phyloP scores from a whole-genome alignment of 2,888 invertebrate species.

The Itoplectis maculator region DNA sequence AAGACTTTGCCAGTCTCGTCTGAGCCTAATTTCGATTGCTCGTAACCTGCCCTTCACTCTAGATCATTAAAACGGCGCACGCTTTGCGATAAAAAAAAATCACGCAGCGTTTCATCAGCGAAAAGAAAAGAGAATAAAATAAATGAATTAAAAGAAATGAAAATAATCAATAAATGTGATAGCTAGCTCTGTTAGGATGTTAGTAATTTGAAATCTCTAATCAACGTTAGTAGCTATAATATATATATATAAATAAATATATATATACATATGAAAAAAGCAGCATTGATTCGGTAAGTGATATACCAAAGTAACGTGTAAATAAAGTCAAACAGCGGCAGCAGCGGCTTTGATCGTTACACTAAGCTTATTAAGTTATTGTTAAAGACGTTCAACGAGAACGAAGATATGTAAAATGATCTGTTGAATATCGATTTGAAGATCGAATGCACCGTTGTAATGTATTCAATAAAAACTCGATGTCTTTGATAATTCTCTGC shows the following conservation, averaged over 20 bases:
- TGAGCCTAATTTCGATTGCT: slow-evolving; percentile 25
- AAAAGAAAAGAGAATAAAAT: slow-evolving; percentile 11
- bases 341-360: slow-evolving; percentile 74
- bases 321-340: slow-evolving; percentile 74
- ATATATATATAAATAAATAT: slow-evolving; percentile 49
- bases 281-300: slow-evolving; percentile 75
- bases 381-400: slow-evolving; percentile 73
- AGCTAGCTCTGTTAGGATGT: slow-evolving; percentile 79
- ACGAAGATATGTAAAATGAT: slow-evolving; percentile 75
- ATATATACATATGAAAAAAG: slow-evolving; percentile 62
- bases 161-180: slow-evolving; percentile 80
- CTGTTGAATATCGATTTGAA: slow-evolving; percentile 73
- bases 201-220: slow-evolving; percentile 79
- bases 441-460: slow-evolving; percentile 76
- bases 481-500: slow-evolving; percentile 75
- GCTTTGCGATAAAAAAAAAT: slow-evolving; percentile 37
- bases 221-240: slow-evolving; percentile 69
- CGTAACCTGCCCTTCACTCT: slow-evolving; percentile 33
- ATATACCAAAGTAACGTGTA: slow-evolving; percentile 74
- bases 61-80: slow-evolving; percentile 17
- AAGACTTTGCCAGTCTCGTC: slow-evolving; percentile 18
- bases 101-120: slow-evolving; percentile 52
- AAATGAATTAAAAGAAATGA: background rate
- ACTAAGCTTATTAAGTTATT: slow-evolving; percentile 78
- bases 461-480: slow-evolving; percentile 79